Evolutionary conservation across 2,888 invertebrate species (phyloP), one percentile per base, ranked within the genome.

Genomic region (Julus scanicus): DNA sequence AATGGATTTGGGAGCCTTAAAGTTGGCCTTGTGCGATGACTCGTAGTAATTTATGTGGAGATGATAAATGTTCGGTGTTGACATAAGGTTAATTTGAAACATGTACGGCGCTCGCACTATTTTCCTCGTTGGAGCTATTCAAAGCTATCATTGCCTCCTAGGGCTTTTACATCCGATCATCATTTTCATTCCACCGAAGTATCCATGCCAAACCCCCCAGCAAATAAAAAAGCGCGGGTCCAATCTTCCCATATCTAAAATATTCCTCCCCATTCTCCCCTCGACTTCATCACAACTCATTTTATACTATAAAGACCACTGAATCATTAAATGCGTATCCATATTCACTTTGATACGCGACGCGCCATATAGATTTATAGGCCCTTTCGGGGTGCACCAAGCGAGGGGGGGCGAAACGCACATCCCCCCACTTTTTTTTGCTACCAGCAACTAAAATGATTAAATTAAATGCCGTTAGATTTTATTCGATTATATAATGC

Each of bases 11-110:
- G 44, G 84, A 48, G 84, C 84, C 44, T 84, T 84, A 84, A 44
- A 84, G 40, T 44, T 84, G 44, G 44, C 84, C 84, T 84, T 49
- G 49, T 49, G 86, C 86, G 86, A 86, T 86, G 86, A 86, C 86
- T 86, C 86, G 86, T 48, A 49, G 86, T 49, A 86, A 86, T 86
- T 86, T 86, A 86, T 86, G 86, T 49, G 53, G 49, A 86, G 48
- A 86, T 86, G 86, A 86, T 86, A 86, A 86, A 86, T 86, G 86
- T 86, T 86, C 49, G 37, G 86, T 86, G 86, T 86, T 86, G 86
- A 86, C 86, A 86, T 53, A 86, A 86, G 86, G 86, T 86, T 86
- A 86, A 86, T 86, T 86, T 86, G 86, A 86, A 86, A 86, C 86
- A 86, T 86, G 86, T 86, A 20, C 49, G 44, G 84, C 84, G 44